Evolutionary conservation across 2,888 invertebrate species (phyloP).

Genomic region (Ectemnius continuus): DNA sequence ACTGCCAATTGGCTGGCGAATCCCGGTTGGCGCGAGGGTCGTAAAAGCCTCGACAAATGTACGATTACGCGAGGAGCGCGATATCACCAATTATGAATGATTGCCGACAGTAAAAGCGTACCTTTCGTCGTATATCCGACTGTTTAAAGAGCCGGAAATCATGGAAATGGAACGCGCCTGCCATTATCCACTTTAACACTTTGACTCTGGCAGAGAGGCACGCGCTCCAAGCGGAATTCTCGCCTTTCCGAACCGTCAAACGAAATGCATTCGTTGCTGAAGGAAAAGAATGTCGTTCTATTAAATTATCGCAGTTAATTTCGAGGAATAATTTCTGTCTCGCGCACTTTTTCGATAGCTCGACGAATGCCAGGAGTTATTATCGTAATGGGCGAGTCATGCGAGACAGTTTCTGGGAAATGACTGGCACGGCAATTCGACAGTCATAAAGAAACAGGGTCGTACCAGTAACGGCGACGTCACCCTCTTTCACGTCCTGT

Average conservation of each 20-base stretch:
- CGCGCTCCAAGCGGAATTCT: conserved; percentile 27
- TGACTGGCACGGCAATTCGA: conserved; percentile 41
- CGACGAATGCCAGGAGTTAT: not conserved
- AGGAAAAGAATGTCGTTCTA: no score
- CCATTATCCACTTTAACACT: conserved; percentile 42
- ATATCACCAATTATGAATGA: not conserved
- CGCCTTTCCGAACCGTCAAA: conserved; percentile 15
- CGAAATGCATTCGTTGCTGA: not conserved
- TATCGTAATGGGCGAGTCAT: not conserved
- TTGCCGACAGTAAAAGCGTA: not conserved
- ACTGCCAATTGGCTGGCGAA: no score
- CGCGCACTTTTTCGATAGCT: no score
- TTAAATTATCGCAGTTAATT: not conserved
- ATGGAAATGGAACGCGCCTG: conserved; percentile 38
- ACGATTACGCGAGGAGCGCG: no score
- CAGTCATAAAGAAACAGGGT: conserved; percentile 24
- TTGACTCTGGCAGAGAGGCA: conserved; percentile 18
- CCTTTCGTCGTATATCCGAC: not conserved
- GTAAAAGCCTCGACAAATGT: no score
- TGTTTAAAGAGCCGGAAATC: conserved; percentile 20
- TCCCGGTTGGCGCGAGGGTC: no score
- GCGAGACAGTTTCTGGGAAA: no score
- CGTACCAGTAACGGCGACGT: conserved; percentile 49
- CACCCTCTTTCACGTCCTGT: conserved; percentile 35
- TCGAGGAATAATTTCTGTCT: no score